Evolutionary conservation across 2,888 invertebrate genomes (phyloP), one percentile per base, ranked within the genome.

Genomic region (Diplazon laetatorius): DNA sequence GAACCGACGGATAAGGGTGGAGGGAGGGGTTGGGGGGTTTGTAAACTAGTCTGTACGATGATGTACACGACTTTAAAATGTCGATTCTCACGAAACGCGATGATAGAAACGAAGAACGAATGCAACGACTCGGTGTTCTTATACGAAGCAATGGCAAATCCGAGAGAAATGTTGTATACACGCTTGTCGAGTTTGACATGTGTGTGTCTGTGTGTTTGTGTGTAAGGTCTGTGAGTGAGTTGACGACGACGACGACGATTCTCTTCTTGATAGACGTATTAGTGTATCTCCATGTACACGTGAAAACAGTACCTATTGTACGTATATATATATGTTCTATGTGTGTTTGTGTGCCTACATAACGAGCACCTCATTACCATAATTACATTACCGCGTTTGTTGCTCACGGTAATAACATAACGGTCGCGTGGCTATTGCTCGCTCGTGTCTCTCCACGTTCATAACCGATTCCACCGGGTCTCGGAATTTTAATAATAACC

Each of bases 51-150:
- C 30, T 65, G 44, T 66, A 77, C 79, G 85, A 87, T 84, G 86
- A 85, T 85, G 82, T 83, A 83, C 82, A 83, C 82, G 86, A 86
- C 84, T 87, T 87, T 84, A 87, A 86, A 85, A 83, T 83, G 83
- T 83, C 82, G 80, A 84, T 82, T 82, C 79, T 82, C 81, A 82
- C 81, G 81, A 82, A 82, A 80, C 73, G 80, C 80, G 81, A 78
- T 72, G 78, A 78, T 75, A 75, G 66, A 72, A 78, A 78, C 63
- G 65, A 74, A 74, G 70, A 62, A 12, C 18, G 16, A 14, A 22
- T 3, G 44, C 46, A 62, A 74, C 73, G 50, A 78, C 50, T 65
- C 37, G n/a, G 73, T 65, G 73, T 30, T 2, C 30, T 50, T 55
- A 42, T 46, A 20, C 48, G 18, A 35, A 20, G 39, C 44, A 18